These are phyloP conservation scores for Hydraecia micacea DNA, from an alignment of 2,888 invertebrate species.

Conservation along the genomic window DNA sequence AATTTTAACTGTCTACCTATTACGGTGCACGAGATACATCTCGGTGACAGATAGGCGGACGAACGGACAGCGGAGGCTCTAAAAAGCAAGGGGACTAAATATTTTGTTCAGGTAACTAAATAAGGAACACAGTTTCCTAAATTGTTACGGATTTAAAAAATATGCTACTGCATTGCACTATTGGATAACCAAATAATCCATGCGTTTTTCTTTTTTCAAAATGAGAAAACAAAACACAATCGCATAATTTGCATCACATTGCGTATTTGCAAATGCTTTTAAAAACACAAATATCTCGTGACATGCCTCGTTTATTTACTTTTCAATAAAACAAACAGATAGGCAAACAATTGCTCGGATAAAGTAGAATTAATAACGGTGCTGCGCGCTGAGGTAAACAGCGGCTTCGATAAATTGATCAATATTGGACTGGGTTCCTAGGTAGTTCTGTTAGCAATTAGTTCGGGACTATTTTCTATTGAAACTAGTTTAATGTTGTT, in stretches of 20 bases:
- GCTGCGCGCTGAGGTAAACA: constrained; percentile 26
- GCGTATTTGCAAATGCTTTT: constrained; percentile 1
- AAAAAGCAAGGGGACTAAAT: too few species aligned
- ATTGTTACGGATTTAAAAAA: too few species aligned
- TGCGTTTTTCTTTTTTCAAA: background rate
- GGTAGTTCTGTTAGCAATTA: background rate
- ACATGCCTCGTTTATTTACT: background rate
- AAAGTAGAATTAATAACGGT: constrained; percentile 23
- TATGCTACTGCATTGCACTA: background rate
- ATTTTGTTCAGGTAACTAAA: too few species aligned
- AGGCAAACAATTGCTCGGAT: constrained; percentile 26
- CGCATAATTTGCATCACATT: constrained; percentile 3
- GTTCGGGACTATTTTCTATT: background rate
- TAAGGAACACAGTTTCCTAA: too few species aligned
- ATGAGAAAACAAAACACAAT: constrained; percentile 3
- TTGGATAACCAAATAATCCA: background rate
- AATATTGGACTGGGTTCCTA: constrained; percentile 51
- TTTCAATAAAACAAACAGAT: constrained; percentile 28
- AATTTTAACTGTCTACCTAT: too few species aligned
- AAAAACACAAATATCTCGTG: background rate
- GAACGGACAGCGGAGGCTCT: too few species aligned
- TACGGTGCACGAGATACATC: too few species aligned
- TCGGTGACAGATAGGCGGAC: too few species aligned
- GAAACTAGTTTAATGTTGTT: too few species aligned
- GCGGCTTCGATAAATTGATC: constrained; percentile 58